Conservation (phyloP, 2,113 vertebrate genomes). For the Oophaga pumilio region DNA sequence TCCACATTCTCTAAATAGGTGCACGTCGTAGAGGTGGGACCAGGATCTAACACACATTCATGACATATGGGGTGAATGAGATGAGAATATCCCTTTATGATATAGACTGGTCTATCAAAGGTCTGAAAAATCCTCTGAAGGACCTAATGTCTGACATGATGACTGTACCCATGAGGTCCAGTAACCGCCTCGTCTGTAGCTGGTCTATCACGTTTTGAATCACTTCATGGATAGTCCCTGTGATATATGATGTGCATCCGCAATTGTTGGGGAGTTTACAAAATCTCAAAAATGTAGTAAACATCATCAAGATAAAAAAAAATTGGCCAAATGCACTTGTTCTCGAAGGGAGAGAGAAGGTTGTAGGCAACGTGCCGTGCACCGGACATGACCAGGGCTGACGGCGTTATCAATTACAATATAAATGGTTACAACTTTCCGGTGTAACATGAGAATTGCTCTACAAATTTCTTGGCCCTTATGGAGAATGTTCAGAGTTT, state of each 20-base stretch:
- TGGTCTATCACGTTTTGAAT: not conserved
- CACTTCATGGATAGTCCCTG: not conserved
- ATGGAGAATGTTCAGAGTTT: not conserved
- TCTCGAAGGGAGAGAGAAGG: no score
- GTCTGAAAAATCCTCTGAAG: not conserved
- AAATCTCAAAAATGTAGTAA: no score
- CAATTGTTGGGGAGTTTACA: no score
- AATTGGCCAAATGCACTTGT: no score
- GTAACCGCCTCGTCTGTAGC: not conserved
- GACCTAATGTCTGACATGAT: not conserved
- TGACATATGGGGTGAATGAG: no score
- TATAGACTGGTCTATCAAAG: not conserved
- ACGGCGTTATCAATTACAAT: not conserved
- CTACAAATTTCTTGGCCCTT: not conserved
- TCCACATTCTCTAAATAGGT: no score
- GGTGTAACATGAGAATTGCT: not conserved
- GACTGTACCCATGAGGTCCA: not conserved
- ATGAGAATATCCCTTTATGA: no score
- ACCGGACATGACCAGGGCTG: not conserved
- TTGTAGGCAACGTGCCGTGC: not conserved
- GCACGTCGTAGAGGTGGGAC: no score
- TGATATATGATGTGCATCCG: not conserved
- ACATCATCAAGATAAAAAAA: no score
- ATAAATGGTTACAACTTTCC: not conserved
- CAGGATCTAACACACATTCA: no score